phyloP scores from a whole-genome alignment of 2,797 vertebrate genomes.

The Malacoraja senta region DNA sequence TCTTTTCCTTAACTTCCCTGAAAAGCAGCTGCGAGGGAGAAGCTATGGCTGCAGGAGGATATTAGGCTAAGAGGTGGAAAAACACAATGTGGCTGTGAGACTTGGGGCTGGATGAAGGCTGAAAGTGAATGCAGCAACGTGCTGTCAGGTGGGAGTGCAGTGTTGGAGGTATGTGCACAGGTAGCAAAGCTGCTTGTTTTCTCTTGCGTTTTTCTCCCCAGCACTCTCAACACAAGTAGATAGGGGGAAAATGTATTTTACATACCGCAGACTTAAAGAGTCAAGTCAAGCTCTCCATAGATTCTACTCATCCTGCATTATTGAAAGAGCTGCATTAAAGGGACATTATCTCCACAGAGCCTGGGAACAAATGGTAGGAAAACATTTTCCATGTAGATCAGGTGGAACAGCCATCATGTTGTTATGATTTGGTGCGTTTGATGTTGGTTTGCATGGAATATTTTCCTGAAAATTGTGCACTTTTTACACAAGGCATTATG shows the following conservation, averaged over 20 bases:
- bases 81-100: constrained; percentile 35
- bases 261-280: not conserved
- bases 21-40: not conserved
- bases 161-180: constrained; percentile 40
- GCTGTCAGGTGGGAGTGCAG: not conserved
- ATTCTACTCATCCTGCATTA: not conserved
- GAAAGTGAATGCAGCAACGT: constrained; percentile 38
- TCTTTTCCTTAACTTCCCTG: not conserved
- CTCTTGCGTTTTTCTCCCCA: not conserved
- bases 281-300: not conserved
- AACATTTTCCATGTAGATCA: not conserved
- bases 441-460: not conserved
- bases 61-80: not conserved
- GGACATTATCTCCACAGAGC: not conserved
- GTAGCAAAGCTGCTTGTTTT: constrained; percentile 39
- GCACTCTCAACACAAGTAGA: not conserved
- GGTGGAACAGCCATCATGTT: not conserved
- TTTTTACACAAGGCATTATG: not conserved
- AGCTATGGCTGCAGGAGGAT: constrained; percentile 9
- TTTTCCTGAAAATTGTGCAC: not conserved
- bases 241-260: not conserved
- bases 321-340: not conserved
- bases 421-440: not conserved
- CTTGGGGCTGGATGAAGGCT: constrained; percentile 37
- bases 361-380: not conserved